Base-by-base conservation (phyloP, 2,888 invertebrate genomes). In the Rhagonycha fulva region DNA sequence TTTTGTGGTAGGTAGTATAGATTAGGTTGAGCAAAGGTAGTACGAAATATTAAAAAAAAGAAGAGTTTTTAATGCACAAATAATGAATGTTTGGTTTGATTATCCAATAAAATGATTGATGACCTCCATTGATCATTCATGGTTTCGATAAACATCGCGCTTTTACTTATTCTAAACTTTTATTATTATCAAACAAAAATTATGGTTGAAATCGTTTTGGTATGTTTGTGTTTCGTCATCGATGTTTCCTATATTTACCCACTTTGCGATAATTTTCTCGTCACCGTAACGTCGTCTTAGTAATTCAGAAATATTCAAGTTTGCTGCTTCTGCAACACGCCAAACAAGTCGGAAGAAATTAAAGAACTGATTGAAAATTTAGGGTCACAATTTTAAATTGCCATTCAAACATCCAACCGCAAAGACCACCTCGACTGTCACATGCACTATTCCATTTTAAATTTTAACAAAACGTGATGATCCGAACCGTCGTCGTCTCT, bases 371-470 rank as follows among this genome's bases (percentile, higher is more conserved):
- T 66, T 66, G 12, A 66, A 24, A 26, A 66, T 62, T n/a, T 47
- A 24, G 62, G 62, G 62, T 62, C 62, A 19, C 63, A 66, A 66
- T 66, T 66, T 66, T 66, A 66, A 66, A 66, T 66, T 66, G 26
- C 24, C 23, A 24, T 66, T 66, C 26, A 23, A 24, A 24, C 66
- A 71, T 66, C 30, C 67, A 71, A 74, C 70, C 70, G 32, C 73
- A 68, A 66, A 14, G 14, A 70, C 73, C 68, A 63, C 71, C 14
- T 24, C 23, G 30, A 30, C 72, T 71, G 75, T 71, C 75, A 67
- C 67, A 67, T 12, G 66, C 66, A 67, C 68, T 71, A 26, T 74
- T 71, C 71, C 73, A 62, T 71, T 76, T 71, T 66, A 24, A 66
- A 66, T 66, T 66, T 26, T 66, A 66, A 66, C 63, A 19, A 66